Evolutionary conservation across 2,888 invertebrate species (phyloP), one percentile per base, ranked within the genome.

Genomic region (Caenorhabditis afra): DNA sequence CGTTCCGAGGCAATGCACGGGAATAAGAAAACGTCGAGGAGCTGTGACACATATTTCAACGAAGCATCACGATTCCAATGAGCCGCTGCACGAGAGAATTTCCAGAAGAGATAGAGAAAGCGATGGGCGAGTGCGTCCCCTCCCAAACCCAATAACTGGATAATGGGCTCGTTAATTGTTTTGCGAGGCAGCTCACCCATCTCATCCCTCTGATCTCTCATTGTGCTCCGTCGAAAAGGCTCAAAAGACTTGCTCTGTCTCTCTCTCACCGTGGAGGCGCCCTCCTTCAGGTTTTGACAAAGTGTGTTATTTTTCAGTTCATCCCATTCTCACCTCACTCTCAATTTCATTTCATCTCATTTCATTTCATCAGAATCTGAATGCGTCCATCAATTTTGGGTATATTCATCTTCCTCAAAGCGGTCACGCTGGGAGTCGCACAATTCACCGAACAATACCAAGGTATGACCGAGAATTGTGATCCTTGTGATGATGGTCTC

Each of bases 121-220:
- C 29, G n/a, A n/a, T 29, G 20, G 18, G 37, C 50, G 58, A 50
- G 53, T 66, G 65, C 65, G 59, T 65, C 47, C 53, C 20, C 59
- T 50, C 47, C 49, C 49, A 29, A 64, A 66, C 66, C 68, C 68
- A 78, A 78, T 78, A 71, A 78, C 78, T 71, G 59, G 71, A 71
- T 78, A 78, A 78, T 78, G 78, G 78, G 71, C 57, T 78, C 78
- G 71, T 78, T 78, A 78, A 78, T 71, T 78, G 71, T 61, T 71
- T 71, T 71, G 59, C 58, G 65, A 66, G 74, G 59, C 45, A 35
- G 59, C 65, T 41, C 14, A 7, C 37, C 61, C 66, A 59, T 59
- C 59, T 58, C 73, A 65, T 64, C 50, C 58, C 55, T 58, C 62
- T 61, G 64, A 70, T 77, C 70, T 77, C 76, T 77, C 70, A 70